These are phyloP conservation scores for Drosophila trichaetosa DNA, from an alignment of 2,888 invertebrate species.

Conservation along the genomic window DNA sequence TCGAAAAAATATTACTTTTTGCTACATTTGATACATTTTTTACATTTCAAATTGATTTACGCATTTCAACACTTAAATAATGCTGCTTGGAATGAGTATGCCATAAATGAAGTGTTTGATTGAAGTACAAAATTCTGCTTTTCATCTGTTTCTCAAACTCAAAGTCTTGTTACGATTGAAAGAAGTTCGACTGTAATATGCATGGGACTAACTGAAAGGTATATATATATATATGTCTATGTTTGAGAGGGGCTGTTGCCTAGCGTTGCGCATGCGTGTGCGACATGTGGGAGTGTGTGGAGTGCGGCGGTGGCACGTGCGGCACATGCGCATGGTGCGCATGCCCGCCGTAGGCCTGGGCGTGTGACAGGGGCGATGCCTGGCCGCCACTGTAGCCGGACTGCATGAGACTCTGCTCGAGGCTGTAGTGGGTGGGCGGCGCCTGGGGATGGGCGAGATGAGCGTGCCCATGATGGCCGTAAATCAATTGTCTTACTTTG, in stretches of 20 bases:
- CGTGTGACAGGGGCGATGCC: slow-evolving; percentile 89
- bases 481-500: slow-evolving; percentile 98
- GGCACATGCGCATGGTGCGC: slow-evolving; percentile 89
- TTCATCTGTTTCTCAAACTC: not conserved
- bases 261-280: slow-evolving; percentile 93
- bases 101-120: not conserved
- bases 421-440: slow-evolving; percentile 87
- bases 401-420: slow-evolving; percentile 91
- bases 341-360: slow-evolving; percentile 85
- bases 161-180: not conserved
- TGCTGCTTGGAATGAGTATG: not conserved
- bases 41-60: not conserved
- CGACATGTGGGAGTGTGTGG: slow-evolving; percentile 87
- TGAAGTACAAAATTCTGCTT: not conserved
- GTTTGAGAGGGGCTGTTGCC: slow-evolving; percentile 61
- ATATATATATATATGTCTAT: not conserved
- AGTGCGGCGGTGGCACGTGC: slow-evolving; percentile 86
- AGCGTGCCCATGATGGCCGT: slow-evolving; percentile 90
- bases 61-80: not conserved
- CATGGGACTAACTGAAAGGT: slow-evolving; percentile 2
- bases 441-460: slow-evolving; percentile 89
- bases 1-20: not conserved
- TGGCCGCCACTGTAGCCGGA: slow-evolving; percentile 86
- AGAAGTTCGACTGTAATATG: not conserved
- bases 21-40: not conserved